Evolutionary conservation across 2,113 vertebrate genomes (phyloP), one percentile per base, ranked within the genome.

Genomic region (Epinephelus cyanopodus): DNA sequence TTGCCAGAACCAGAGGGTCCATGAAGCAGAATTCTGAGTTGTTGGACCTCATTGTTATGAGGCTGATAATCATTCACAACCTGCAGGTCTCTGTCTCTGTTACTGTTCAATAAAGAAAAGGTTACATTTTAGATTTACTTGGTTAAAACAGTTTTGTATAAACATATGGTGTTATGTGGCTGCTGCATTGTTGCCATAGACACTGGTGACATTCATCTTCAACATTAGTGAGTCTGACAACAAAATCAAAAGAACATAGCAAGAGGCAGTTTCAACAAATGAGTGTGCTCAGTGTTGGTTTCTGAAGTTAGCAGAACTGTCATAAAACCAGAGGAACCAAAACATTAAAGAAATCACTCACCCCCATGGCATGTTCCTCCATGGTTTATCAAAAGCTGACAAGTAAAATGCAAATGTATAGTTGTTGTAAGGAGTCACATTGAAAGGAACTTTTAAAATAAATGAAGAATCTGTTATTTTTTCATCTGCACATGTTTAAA

Each of bases 1-100:
- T 62, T 74, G 12, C 57, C 71, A 23, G 45, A 8, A 12, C 57
- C 45, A 23, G 1, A 0, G 5, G 19, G 13, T 62, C 71, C 57
- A 37, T 62, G 9, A 61, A 74, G 42, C 56, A 74, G 25, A 50
- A 74, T 12, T 33, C 57, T 61, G 57, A 61, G 25, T 5, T 61
- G 57, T 25, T 57, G 6, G 15, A 71, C 23, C 1, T 62, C 71
- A 6, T 50, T 2, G 5, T 62, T 52, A 37, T 37, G 23, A 62
- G 12, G 45, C 19, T 50, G 39, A 50, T 37, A 74, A 11, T 13
- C 4, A 3, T 50, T 18, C 45, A 62, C 27, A 37, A 17, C 37
- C 45, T 74, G 13, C 14, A 23, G 45, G 1, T 62, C 27, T 21
- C 2, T 15, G 1, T 29, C 11, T 23, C 37, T 52, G 21, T 39